phyloP scores from a whole-genome alignment of 2,113 vertebrate species.

The Podarcis muralis region DNA sequence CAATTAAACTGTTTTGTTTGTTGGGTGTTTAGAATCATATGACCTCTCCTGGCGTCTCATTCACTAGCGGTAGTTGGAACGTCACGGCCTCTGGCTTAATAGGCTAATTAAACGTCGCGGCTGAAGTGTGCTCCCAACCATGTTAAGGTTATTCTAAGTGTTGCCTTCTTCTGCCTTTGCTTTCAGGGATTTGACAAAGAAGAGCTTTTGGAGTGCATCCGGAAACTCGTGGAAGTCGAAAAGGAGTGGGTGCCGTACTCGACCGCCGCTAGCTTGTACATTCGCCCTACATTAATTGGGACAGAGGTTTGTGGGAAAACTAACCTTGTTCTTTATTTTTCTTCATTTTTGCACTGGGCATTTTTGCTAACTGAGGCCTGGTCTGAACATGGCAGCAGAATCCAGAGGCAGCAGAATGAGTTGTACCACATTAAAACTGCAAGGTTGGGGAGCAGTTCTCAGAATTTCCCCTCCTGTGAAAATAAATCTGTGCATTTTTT shows the following conservation, averaged over 20 bases:
- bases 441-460: background rate
- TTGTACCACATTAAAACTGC: background rate
- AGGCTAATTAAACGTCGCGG: background rate
- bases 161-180: constrained; percentile 7
- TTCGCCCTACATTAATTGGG: constrained; percentile 87
- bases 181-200: constrained; percentile 83
- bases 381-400: background rate
- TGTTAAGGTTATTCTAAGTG: background rate
- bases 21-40: background rate
- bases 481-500: background rate
- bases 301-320: constrained; percentile 77
- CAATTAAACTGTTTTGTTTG: background rate
- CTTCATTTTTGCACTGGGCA: background rate
- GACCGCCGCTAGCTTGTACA: constrained; percentile 82
- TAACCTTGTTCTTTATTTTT: background rate
- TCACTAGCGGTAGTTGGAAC: background rate
- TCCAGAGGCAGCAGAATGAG: background rate
- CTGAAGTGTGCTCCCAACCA: background rate
- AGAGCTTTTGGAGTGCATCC: constrained; percentile 88
- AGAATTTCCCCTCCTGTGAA: background rate
- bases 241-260: constrained; percentile 88
- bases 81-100: rapidly evolving
- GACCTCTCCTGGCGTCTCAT: background rate
- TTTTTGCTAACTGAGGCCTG: background rate
- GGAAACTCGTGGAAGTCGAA: constrained; percentile 85